phyloP scores from a whole-genome alignment of 2,888 invertebrate species.

The Gymnocheta viridis region DNA sequence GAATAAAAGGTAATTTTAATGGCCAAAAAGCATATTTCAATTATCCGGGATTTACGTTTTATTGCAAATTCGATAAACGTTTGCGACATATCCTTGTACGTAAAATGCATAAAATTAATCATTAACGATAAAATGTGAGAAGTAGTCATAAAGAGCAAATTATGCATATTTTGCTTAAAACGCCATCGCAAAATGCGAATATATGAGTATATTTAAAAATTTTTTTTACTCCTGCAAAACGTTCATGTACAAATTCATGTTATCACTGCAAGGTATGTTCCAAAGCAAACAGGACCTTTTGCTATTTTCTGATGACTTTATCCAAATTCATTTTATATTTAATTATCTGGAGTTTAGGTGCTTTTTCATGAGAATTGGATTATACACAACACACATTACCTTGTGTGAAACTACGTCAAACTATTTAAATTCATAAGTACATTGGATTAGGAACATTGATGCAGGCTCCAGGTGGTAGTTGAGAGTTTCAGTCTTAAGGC shows the following conservation, averaged over 20 bases:
- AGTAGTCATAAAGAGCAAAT: background rate
- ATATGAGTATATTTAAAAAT: background rate
- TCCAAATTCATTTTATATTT: too few relatives aligned
- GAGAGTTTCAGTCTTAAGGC: too few relatives aligned
- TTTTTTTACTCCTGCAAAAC: background rate
- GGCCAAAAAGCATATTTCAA: background rate
- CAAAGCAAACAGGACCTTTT: background rate
- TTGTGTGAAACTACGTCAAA: too few relatives aligned
- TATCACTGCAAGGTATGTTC: background rate
- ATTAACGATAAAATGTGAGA: background rate
- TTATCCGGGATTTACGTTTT: background rate
- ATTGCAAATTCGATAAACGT: background rate
- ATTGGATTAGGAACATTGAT: too few relatives aligned
- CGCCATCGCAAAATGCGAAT: background rate
- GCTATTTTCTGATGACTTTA: background rate
- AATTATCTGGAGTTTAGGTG: too few relatives aligned
- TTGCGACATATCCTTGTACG: background rate
- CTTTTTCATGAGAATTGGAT: too few relatives aligned
- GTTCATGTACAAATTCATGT: background rate
- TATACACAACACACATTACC: too few relatives aligned
- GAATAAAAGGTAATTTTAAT: background rate
- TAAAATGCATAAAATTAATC: conserved; percentile 12
- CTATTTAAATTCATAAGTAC: too few relatives aligned
- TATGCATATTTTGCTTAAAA: background rate
- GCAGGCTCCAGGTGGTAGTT: too few relatives aligned